Evolutionary conservation across 2,113 vertebrate species (phyloP), one percentile per base, ranked within the genome.

Genomic region (Rattus rattus): DNA sequence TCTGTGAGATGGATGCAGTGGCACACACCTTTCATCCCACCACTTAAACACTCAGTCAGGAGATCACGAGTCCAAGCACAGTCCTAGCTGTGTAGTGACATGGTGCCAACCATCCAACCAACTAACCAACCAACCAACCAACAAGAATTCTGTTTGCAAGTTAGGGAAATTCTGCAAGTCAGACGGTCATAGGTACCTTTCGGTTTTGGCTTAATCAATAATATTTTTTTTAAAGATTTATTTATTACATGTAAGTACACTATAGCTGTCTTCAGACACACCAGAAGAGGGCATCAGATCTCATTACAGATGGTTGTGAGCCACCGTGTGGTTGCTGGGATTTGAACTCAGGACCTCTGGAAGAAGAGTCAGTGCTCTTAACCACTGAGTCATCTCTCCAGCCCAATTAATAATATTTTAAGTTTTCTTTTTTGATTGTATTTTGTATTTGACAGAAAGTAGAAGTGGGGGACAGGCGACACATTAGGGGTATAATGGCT

Each of bases 401-500:
- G 43, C 43, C 43, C 43, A 43, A 43, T 43, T 43, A 43, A 43
- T 88, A 79, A n/a, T 88, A 8, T 92, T 93, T 92, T 85, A 96
- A 77, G 4, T 59, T 91, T 87, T 88, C 20, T 83, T 70, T 94
- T 94, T 93, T 49, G 79, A 90, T 92, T 95, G 28, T 26, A 75
- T 16, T 89, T 7, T 92, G 2, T 90, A 86, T 94, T 92, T 97
- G 79, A 95, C 12, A 90, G 36, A 96, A 97, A 96, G 10, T 90
- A 81, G 49, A 94, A 87, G 33, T 7, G 22, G 36, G 20, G 9
- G 24, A 33, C 43, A 63, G 39, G 47, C 16, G 9, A 43, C 13
- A 13, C 6, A 16, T 84, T 61, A 24, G 56, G 17, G 5, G 54
- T 85, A 61, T 24, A 92, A 17, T 75, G 39, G 92, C 73, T 30